A percentile compares a stretch with the other conserved stretches of the same genome.
These are phyloP conservation scores for Deilephila elpenor DNA, from an alignment of 2,888 invertebrate genomes.

Conservation along the genomic window DNA sequence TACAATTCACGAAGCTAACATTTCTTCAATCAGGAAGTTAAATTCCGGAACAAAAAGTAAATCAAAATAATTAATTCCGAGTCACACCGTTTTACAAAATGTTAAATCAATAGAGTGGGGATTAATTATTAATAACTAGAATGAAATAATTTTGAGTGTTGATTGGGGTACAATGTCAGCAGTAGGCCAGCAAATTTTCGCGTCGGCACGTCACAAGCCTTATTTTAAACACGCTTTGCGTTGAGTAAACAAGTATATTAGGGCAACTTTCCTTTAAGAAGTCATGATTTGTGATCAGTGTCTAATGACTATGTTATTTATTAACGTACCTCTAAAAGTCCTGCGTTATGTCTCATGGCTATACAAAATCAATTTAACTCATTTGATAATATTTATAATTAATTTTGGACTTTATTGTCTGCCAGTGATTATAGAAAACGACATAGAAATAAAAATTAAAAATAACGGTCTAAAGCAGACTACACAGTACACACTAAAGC, in stretches of 20 bases:
- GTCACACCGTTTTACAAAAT: constrained; percentile 47
- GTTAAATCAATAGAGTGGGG: constrained; percentile 50
- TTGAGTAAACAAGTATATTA: constrained; percentile 57
- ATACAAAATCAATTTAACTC: background rate
- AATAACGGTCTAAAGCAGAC: no score
- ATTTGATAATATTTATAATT: no score
- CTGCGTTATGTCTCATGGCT: background rate
- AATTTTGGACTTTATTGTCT: no score
- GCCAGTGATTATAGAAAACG: no score
- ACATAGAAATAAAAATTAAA: no score
- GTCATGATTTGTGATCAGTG: constrained; percentile 1
- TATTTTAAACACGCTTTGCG: constrained; percentile 54
- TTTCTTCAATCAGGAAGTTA: background rate
- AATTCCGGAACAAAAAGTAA: background rate
- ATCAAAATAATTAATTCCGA: constrained; percentile 34
- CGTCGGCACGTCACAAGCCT: constrained; percentile 66
- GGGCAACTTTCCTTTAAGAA: constrained; percentile 36
- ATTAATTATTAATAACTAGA: constrained; percentile 61
- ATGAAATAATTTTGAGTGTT: constrained; percentile 56
- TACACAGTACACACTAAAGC: no score
- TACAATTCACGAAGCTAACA: background rate
- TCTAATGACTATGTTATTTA: background rate
- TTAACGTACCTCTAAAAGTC: background rate
- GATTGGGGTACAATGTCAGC: constrained; percentile 49
- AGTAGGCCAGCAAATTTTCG: constrained; percentile 68